Conservation (phyloP, 1,140 invertebrate genomes). For the Lamellibrachia luymesi region DNA sequence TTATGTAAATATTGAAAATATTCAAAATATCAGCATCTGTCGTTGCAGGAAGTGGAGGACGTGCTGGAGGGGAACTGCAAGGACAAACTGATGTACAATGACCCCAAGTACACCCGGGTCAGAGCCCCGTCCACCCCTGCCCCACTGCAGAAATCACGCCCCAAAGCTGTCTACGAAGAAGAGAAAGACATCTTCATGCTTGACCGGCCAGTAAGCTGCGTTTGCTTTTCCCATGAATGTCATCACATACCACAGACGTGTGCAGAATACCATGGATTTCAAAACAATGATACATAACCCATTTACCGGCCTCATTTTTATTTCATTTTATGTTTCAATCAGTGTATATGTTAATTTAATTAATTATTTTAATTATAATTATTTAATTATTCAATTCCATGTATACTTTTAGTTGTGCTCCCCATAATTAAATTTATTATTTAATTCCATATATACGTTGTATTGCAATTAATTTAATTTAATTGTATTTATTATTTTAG, state of each 20-base stretch:
- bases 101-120: neutral
- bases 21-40: neutral
- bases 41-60: neutral
- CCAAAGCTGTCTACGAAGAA: neutral
- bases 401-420: too few species aligned
- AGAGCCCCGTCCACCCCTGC: too few species aligned
- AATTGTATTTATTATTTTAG: too few species aligned
- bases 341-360: too few species aligned
- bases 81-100: neutral
- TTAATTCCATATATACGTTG: too few species aligned
- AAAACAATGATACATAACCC: too few species aligned
- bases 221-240: neutral
- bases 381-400: too few species aligned
- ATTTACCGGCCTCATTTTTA: too few species aligned
- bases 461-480: too few species aligned
- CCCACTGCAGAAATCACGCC: neutral
- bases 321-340: too few species aligned
- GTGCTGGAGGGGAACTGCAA: neutral
- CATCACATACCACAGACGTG: neutral
- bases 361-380: too few species aligned
- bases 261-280: neutral
- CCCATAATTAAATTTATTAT: too few species aligned
- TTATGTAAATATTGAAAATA: neutral
- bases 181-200: neutral
- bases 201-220: neutral